These are phyloP conservation scores for Drosophila melanica DNA, from an alignment of 1,140 invertebrate genomes.

Conservation along the genomic window DNA sequence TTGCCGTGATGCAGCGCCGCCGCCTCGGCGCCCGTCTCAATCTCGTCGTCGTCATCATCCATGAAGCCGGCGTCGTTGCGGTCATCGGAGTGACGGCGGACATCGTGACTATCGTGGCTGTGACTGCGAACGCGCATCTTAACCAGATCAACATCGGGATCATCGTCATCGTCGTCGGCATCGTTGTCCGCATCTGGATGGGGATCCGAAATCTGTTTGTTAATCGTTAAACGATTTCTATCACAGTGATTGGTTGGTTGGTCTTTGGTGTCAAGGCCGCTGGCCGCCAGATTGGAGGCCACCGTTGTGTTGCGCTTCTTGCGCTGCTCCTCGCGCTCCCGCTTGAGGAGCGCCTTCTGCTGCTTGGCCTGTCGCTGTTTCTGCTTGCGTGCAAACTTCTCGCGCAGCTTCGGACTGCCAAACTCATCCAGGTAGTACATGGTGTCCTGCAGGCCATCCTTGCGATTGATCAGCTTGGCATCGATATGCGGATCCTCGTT, in stretches of 20 bases:
- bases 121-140: conserved; percentile 65
- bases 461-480: conserved; percentile 79
- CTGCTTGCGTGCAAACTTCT: conserved; percentile 80
- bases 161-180: conserved; percentile 38
- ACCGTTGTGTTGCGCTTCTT: conserved; percentile 77
- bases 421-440: conserved; percentile 84
- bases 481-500: conserved; percentile 78
- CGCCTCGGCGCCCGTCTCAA: conserved; percentile 64
- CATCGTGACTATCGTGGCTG: conserved; percentile 58
- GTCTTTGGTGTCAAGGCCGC: conserved; percentile 66
- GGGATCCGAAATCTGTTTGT: conserved; percentile 22
- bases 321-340: conserved; percentile 68
- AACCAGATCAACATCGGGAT: conserved; percentile 11
- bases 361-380: conserved; percentile 70
- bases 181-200: conserved; percentile 17
- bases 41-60: conserved; percentile 41
- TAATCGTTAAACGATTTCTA: conserved; percentile 36
- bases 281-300: conserved; percentile 71
- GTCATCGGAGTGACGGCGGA: conserved; percentile 24
- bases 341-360: conserved; percentile 63
- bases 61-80: conserved; percentile 17
- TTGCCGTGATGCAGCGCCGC: conserved; percentile 38
- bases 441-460: conserved; percentile 81
- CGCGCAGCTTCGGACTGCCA: conserved; percentile 80
- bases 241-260: conserved; percentile 47